Conservation (phyloP, 2,797 vertebrate species). For the Acanthopagrus latus region DNA sequence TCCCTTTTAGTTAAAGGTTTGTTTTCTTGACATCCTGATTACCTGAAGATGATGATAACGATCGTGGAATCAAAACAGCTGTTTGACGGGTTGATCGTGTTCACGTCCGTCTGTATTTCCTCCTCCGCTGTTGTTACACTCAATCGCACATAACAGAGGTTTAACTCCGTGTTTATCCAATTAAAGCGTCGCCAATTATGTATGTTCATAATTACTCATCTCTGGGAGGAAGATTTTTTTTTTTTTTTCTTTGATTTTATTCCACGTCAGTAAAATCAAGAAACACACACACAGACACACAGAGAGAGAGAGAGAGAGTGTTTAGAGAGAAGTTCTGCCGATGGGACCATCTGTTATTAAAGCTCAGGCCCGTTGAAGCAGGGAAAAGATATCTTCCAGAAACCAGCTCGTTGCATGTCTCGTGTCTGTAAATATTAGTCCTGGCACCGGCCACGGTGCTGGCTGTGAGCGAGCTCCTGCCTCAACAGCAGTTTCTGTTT, state of each 20-base stretch:
- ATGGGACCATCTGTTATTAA: conserved; percentile 72
- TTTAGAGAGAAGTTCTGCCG: conserved; percentile 41
- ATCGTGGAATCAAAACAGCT: conserved; percentile 2
- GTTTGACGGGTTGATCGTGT: conserved; percentile 39
- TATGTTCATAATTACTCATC: conserved; percentile 52
- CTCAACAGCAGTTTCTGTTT: conserved; percentile 20
- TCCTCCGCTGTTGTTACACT: conserved; percentile 12
- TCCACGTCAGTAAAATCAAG: conserved; percentile 42
- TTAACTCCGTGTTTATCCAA: conserved; percentile 48
- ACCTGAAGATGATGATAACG: conserved; percentile 8
- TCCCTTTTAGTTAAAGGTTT: conserved; percentile 1
- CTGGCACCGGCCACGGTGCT: conserved; percentile 42
- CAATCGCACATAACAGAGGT: conserved; percentile 19
- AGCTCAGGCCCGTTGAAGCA: conserved; percentile 59
- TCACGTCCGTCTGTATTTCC: conserved; percentile 19
- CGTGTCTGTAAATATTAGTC: conserved; percentile 68
- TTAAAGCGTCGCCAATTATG: conserved; percentile 48
- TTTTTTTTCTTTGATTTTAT: conserved; percentile 30
- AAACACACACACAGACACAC: conserved; percentile 20
- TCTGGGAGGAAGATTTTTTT: conserved; percentile 34
- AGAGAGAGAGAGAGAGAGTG: conserved; percentile 30
- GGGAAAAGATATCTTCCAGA: conserved; percentile 56
- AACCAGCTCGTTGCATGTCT: conserved; percentile 47
- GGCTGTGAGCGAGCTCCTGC: conserved; percentile 30
- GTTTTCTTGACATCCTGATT: background rate